phyloP scores from a whole-genome alignment of 64 coral and sea anemone genomes.

The Anthopleura sola region DNA sequence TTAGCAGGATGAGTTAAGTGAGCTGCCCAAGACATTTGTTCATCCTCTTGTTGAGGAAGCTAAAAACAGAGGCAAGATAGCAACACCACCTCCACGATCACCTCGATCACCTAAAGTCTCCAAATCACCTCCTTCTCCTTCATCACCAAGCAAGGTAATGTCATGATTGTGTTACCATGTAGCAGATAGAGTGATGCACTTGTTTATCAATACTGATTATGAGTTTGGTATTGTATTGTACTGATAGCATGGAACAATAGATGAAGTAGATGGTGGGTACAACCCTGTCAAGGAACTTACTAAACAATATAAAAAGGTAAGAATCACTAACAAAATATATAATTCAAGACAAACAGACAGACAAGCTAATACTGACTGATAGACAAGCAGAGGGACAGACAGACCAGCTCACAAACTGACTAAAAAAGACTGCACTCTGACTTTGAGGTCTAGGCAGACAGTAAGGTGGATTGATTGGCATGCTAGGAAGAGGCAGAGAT shows the following conservation, averaged over 20 bases:
- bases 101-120: constrained; percentile 64
- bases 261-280: constrained; percentile 55
- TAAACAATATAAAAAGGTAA: constrained; percentile 62
- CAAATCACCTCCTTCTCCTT: constrained; percentile 51
- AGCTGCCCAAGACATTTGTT: constrained; percentile 49
- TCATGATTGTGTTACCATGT: neutral
- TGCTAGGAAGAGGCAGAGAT: no score
- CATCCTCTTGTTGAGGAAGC: constrained; percentile 84
- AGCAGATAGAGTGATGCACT: no score
- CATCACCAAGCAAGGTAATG: constrained; percentile 16
- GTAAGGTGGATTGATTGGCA: no score
- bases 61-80: constrained; percentile 58
- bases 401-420: no score
- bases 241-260: constrained; percentile 32
- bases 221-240: neutral
- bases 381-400: no score
- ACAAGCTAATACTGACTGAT: no score
- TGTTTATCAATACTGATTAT: neutral
- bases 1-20: constrained; percentile 3
- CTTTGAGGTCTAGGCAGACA: no score
- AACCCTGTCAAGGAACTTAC: constrained; percentile 41
- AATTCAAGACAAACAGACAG: no score
- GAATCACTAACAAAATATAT: neutral
- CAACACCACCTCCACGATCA: constrained; percentile 80
- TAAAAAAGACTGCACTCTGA: no score